phyloP scores from a whole-genome alignment of 1,140 invertebrate species.

The Steinernema khuongi region DNA sequence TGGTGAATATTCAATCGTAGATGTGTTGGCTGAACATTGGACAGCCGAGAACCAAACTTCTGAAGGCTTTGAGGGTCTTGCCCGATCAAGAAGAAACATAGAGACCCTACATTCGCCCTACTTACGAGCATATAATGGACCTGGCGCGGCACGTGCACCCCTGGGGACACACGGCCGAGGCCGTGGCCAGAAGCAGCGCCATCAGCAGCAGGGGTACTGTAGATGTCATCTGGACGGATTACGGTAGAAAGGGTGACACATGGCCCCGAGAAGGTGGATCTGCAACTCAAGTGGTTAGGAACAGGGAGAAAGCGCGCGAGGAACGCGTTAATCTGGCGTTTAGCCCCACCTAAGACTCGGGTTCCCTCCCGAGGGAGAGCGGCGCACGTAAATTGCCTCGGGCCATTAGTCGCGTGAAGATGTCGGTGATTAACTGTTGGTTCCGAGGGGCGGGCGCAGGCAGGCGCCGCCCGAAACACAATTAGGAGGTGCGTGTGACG shows the following conservation, averaged over 20 bases:
- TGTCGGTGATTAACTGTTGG: constrained; percentile 1
- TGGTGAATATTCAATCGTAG: no score
- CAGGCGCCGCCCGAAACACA: no score
- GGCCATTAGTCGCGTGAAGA: constrained; percentile 13
- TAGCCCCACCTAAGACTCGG: not conserved
- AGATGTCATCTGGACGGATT: not conserved
- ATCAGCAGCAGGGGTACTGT: not conserved
- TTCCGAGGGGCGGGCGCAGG: not conserved
- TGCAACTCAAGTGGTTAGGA: not conserved
- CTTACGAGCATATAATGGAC: constrained; percentile 1
- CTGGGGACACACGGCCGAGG: not conserved
- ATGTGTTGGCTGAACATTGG: no score
- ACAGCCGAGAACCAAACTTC: no score
- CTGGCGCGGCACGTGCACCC: not conserved
- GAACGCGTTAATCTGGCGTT: constrained; percentile 9
- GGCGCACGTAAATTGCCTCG: not conserved
- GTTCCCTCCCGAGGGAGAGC: constrained; percentile 2
- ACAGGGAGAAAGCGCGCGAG: not conserved
- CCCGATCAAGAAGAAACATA: no score
- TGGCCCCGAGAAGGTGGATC: not conserved
- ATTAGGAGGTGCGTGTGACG: constrained; percentile 12
- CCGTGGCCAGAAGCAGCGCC: not conserved
- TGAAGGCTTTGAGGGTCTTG: no score
- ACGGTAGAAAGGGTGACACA: not conserved
- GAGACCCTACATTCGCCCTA: not conserved